These are phyloP conservation scores for Probosciger aterrimus DNA, from an alignment of 2,113 vertebrate genomes.

Conservation along the genomic window DNA sequence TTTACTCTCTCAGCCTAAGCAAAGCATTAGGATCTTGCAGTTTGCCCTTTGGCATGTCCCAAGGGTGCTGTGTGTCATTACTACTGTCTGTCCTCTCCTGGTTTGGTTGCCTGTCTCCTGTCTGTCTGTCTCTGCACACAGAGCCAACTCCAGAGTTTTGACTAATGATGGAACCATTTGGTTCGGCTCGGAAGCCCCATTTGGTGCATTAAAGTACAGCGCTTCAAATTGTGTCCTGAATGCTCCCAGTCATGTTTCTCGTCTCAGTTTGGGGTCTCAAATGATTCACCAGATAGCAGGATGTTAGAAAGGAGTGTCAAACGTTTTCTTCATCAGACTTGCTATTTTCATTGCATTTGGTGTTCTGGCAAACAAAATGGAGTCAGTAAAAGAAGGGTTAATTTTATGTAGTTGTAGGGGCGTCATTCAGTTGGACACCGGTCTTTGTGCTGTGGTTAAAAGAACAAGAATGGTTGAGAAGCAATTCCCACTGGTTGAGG, in stretches of 20 bases:
- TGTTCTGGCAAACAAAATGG: not conserved
- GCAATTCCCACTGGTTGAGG: not conserved
- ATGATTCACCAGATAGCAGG: not conserved
- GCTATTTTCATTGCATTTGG: not conserved
- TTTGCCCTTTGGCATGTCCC: not conserved
- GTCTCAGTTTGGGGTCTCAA: not conserved
- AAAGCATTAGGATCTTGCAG: not conserved
- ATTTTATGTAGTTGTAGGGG: not conserved
- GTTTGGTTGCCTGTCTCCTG: not conserved
- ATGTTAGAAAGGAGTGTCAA: too few species aligned
- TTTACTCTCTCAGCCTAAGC: not conserved
- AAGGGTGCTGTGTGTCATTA: not conserved
- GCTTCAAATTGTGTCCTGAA: not conserved
- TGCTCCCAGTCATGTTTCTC: not conserved
- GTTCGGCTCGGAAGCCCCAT: not conserved
- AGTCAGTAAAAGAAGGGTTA: not conserved
- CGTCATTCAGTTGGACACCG: fast-evolving
- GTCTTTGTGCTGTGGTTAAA: not conserved
- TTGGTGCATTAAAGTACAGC: not conserved
- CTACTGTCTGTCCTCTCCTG: not conserved
- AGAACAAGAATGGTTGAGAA: not conserved
- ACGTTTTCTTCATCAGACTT: not conserved
- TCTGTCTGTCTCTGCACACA: not conserved
- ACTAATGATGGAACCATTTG: not conserved
- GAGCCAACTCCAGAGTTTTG: not conserved